phyloP scores from a whole-genome alignment of 2,113 vertebrate genomes.

The Calyptommatus sinebrachiatus region DNA sequence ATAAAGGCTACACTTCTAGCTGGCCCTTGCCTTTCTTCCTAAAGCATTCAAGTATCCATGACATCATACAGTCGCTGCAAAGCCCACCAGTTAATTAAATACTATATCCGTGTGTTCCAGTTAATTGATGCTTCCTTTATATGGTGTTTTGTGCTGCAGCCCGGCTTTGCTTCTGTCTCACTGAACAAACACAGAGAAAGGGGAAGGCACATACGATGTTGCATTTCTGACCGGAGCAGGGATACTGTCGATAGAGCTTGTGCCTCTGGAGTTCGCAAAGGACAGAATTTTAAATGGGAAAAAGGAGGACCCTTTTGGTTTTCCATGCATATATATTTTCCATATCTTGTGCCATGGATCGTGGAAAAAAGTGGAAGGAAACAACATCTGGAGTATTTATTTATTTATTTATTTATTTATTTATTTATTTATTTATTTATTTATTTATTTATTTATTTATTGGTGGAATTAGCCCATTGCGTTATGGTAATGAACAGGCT shows the following conservation, averaged over 20 bases:
- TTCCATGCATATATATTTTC: no score
- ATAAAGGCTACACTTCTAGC: constrained; percentile 28
- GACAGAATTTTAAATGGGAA: neutral
- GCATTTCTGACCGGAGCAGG: constrained; percentile 66
- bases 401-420: no score
- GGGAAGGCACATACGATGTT: constrained; percentile 74
- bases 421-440: no score
- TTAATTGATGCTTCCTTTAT: constrained; percentile 91
- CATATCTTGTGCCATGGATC: neutral
- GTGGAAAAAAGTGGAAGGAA: no score
- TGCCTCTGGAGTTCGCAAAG: neutral
- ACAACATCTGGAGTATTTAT: no score
- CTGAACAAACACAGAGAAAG: constrained; percentile 89
- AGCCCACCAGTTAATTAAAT: constrained; percentile 74
- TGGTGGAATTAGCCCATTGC: no score
- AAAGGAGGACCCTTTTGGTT: no score
- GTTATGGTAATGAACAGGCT: no score
- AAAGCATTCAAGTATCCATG: constrained; percentile 65
- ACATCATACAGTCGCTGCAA: constrained; percentile 63
- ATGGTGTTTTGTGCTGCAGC: constrained; percentile 92
- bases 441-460: no score
- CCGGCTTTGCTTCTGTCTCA: constrained; percentile 89
- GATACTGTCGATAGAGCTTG: constrained; percentile 47
- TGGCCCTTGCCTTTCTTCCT: constrained; percentile 45
- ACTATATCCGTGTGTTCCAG: constrained; percentile 82